Evolutionary conservation across 1,140 invertebrate species (phyloP), one percentile per base, ranked within the genome.

Genomic region (Cheumatopsyche charites): DNA sequence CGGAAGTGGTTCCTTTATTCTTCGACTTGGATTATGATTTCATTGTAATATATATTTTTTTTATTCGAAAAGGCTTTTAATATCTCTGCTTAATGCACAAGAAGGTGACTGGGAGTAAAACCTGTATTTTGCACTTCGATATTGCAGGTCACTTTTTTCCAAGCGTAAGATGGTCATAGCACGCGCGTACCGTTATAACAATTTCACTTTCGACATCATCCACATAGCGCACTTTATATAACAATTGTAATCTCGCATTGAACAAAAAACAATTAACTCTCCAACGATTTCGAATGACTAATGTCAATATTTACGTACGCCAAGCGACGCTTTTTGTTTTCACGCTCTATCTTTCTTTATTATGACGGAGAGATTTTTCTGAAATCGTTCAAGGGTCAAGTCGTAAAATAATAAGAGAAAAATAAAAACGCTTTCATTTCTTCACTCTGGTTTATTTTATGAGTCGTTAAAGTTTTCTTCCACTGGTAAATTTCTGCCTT

Each of bases 101-200:
- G 55, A 58, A 21, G 55, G 55, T 58, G 55, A 26, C 55, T 26
- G 55, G 11, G 2, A 23, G 7, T 58, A 42, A 63, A n/a, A 63
- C 62, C 62, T 42, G 62, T 63, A 63, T 63, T 63, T 63, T 63
- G 62, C 62, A 63, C 62, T 42, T 63, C 26, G 15, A 63, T 63
- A 2, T 63, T 42, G n/a, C 29, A 23, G 62, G 62, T 63, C 62
- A 63, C 29, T 42, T 63, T 63, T 63, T 63, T 63, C 17, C 15
- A 7, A 5, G 7, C 5, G 13, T 12, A 25, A 58, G 55, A 58
- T 58, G 13, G n/a, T 1, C 21, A 58, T 58, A 9, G 23, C 12
- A 25, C 55, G 21, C 2, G 9, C 29, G 29, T 36, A 36, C 29
- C 29, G 55, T 58, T 47, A 47, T n/a, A 47, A 58, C 19, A 58